phyloP scores from a whole-genome alignment of 2,888 invertebrate species.

The Napeogenes inachia region DNA sequence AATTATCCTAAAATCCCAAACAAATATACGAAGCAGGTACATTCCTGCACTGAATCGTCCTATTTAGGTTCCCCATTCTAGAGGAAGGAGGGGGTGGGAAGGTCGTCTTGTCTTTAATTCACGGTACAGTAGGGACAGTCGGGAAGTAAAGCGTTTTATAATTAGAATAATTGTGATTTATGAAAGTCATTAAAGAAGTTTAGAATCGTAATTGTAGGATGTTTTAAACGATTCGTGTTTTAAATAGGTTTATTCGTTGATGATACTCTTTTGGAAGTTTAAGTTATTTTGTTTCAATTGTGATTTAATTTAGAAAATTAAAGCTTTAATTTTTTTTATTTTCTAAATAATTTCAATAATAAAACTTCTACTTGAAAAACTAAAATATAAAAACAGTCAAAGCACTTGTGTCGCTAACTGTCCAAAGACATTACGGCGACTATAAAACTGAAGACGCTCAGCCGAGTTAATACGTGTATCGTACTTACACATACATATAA shows the following conservation, averaged over 20 bases:
- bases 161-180: slow-evolving; percentile 17
- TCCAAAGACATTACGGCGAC: slow-evolving; percentile 27
- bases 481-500: slow-evolving; percentile 13
- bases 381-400: background rate
- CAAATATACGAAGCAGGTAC: slow-evolving; percentile 20
- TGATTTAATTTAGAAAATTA: too few relatives aligned
- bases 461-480: slow-evolving; percentile 30
- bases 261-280: too few relatives aligned
- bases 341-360: too few relatives aligned
- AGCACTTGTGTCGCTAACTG: slow-evolving; percentile 22
- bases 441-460: slow-evolving; percentile 37
- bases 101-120: slow-evolving; percentile 52
- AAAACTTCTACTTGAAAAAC: too few relatives aligned
- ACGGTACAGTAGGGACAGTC: slow-evolving; percentile 41
- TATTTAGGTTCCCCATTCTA: slow-evolving; percentile 22
- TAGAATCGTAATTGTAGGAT: slow-evolving; percentile 1
- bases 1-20: background rate
- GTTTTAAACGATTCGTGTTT: background rate
- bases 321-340: too few relatives aligned
- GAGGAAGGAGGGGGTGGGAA: slow-evolving; percentile 29
- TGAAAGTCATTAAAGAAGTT: slow-evolving; percentile 9
- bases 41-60: slow-evolving; percentile 26
- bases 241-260: background rate
- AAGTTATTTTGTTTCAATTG: too few relatives aligned
- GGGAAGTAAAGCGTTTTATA: slow-evolving; percentile 28